Base-by-base conservation (phyloP, 2,797 vertebrate genomes). In the Myotis daubentonii region DNA sequence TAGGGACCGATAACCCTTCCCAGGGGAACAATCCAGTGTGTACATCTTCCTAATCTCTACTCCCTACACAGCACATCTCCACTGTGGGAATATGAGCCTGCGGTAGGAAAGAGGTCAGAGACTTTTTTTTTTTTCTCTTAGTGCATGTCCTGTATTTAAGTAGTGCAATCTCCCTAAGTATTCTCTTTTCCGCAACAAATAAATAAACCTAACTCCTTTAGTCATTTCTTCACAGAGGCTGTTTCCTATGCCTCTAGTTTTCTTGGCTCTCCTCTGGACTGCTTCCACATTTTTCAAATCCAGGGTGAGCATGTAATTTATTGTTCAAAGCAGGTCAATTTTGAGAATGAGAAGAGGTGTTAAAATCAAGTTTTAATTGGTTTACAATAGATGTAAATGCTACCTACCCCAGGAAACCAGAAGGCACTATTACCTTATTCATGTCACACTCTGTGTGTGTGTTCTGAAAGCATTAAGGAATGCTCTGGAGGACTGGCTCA, bases 171-270 rank as follows among this genome's bases (percentile, higher is more conserved):
- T 65, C 80, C 11, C 7, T 55, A 66, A 47, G 4, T 23, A 47
- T 81, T 89, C 44, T 88, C 33, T 93, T 94, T 88, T 68, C 79
- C 62, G 91, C 33, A 75, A 60, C 16, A 91, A 86, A 65, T 78
- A 89, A 94, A 85, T 44, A 90, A 94, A 82, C 10, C 19, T 9
- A 86, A 38, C 38, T 74, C 20, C 30, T 76, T 89, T 44, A 51
- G 25, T 55, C 57, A 70, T 93, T 94, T 93, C 85, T 93, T 94
- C 47, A 44, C 38, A 62, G 23, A 51, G 17, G 6, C 71, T 62
- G 33, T 94, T 81, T 86, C 19, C 30, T 36, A 44, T 57, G 38
- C 12, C 25, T 74, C 62, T 91, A 30, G 57, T 89, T 87, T 95
- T 28, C 55, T 76, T 44, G 75, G 41, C 19, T 30, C 16, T 84